Evolutionary conservation across 2,113 vertebrate genomes (phyloP).

Genomic region (Turnix velox): DNA sequence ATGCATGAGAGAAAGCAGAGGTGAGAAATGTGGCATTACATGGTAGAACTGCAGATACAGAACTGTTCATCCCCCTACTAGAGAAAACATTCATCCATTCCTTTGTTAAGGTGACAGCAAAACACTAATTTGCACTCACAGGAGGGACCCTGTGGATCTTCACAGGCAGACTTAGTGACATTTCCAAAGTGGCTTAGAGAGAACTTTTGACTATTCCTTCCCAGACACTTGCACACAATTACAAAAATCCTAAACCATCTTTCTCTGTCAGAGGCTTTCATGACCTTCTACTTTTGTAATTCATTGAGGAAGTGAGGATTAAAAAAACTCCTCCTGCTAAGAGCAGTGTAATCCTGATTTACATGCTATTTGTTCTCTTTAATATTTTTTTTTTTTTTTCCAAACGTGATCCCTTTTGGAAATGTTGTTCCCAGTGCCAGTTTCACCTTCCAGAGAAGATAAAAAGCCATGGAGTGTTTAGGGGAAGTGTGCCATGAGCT

Average conservation of each 20-base stretch:
- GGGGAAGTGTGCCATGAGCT: not conserved
- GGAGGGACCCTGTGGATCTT: not conserved
- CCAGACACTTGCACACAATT: not conserved
- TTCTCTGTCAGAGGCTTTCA: not conserved
- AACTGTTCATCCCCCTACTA: not conserved
- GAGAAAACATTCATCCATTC: not conserved
- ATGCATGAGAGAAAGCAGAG: not conserved
- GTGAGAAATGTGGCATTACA: rapidly evolving
- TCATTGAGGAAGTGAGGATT: not conserved
- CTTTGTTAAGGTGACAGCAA: not conserved
- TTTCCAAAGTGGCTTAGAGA: not conserved
- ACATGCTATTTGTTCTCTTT: not conserved
- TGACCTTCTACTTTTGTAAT: not conserved
- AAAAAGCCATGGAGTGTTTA: not conserved
- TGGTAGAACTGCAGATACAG: not conserved
- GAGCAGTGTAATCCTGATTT: not conserved
- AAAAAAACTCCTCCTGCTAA: not conserved
- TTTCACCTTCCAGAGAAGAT: not conserved
- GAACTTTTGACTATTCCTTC: not conserved
- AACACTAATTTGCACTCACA: not conserved
- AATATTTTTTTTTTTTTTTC: not conserved
- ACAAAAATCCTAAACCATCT: not conserved
- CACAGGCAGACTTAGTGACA: not conserved
- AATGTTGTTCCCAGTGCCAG: not conserved
- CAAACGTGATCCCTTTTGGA: not conserved